Conservation (phyloP, 2,797 vertebrate species). For the Liparis tanakae region DNA sequence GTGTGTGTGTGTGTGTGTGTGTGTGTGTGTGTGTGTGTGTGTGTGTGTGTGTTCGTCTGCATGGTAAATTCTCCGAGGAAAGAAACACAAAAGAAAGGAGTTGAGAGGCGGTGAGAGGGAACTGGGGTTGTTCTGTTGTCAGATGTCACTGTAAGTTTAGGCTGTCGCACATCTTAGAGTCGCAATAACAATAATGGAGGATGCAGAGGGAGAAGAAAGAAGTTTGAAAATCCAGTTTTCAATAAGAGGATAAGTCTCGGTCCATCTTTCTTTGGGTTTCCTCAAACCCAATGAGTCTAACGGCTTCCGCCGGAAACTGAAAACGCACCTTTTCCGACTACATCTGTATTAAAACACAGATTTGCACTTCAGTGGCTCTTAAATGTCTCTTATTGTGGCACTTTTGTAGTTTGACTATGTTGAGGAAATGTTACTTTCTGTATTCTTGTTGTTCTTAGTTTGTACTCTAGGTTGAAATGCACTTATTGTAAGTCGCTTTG, state of each 20-base stretch:
- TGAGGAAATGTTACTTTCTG: too few species aligned
- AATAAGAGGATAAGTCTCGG: background rate
- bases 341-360: too few species aligned
- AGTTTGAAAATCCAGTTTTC: background rate
- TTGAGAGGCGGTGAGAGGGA: constrained; percentile 40
- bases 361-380: too few species aligned
- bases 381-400: too few species aligned
- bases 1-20: constrained; percentile 37
- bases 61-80: constrained; percentile 42
- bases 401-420: too few species aligned
- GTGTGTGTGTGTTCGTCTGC: constrained; percentile 31
- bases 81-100: constrained; percentile 25
- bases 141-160: constrained; percentile 37
- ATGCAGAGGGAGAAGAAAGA: constrained; percentile 11
- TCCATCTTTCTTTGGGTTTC: background rate
- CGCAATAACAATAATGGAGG: constrained; percentile 22
- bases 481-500: too few species aligned
- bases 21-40: constrained; percentile 39
- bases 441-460: too few species aligned
- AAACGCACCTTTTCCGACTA: too few species aligned
- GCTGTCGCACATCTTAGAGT: constrained; percentile 32
- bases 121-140: constrained; percentile 43
- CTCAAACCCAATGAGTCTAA: background rate
- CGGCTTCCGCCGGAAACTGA: too few species aligned
- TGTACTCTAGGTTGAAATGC: too few species aligned